Percentiles rank a stretch among this genome's conserved stretches.
phyloP scores from a whole-genome alignment of 2,888 invertebrate species.

The Cylindroiulus punctatus region DNA sequence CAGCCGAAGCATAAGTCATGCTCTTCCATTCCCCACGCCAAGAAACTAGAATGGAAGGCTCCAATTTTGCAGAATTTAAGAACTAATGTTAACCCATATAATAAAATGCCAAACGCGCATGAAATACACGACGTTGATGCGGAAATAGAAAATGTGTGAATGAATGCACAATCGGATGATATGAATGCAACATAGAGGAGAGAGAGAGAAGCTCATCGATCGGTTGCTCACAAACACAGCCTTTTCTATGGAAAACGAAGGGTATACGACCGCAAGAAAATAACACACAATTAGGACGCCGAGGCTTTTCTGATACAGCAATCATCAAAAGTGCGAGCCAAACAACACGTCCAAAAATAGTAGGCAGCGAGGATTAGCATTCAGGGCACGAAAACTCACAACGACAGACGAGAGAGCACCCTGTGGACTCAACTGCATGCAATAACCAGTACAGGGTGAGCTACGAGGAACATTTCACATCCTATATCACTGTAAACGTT shows the following conservation, averaged over 20 bases:
- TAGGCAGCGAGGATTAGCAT: neutral
- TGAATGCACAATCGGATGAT: slow-evolving; percentile 18
- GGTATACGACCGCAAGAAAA: slow-evolving; percentile 18
- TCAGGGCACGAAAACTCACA: neutral
- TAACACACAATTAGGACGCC: slow-evolving; percentile 2
- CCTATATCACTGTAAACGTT: no score
- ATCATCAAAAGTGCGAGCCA: slow-evolving; percentile 18
- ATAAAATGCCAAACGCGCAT: slow-evolving; percentile 18
- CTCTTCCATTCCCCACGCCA: neutral
- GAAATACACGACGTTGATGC: slow-evolving; percentile 18
- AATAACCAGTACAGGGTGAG: no score
- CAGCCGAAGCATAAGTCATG: no score
- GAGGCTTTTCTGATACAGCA: slow-evolving; percentile 3
- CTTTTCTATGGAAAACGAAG: slow-evolving; percentile 10
- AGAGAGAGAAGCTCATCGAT: neutral
- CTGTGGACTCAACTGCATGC: no score
- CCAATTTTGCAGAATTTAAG: slow-evolving; percentile 18
- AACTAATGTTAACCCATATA: slow-evolving; percentile 18
- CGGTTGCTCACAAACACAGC: slow-evolving; percentile 18
- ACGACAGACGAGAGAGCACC: neutral
- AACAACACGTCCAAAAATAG: slow-evolving; percentile 18
- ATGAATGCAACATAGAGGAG: neutral
- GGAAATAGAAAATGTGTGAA: slow-evolving; percentile 18
- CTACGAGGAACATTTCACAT: no score
- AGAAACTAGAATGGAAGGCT: neutral